phyloP scores from a whole-genome alignment of 2,888 invertebrate genomes.

The Nyleta sp. region DNA sequence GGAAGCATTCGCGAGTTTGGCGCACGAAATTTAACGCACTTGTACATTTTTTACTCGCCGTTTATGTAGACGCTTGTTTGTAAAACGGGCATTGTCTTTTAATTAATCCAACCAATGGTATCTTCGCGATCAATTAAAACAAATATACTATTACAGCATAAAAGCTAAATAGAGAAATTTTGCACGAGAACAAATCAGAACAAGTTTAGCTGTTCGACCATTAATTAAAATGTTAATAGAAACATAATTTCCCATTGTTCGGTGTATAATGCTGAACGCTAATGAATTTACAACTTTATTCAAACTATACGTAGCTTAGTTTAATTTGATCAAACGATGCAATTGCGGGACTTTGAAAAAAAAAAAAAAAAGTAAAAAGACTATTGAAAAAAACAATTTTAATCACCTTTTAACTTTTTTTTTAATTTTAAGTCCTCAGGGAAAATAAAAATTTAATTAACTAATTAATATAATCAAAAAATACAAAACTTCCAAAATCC shows the following conservation, averaged over 20 bases:
- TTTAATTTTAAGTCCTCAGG: too few species aligned
- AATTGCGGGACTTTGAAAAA: not conserved
- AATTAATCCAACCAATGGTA: constrained; percentile 5
- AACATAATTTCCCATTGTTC: constrained; percentile 12
- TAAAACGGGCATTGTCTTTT: not conserved
- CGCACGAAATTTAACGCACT: too few species aligned
- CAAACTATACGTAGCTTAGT: not conserved
- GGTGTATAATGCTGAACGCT: constrained; percentile 5
- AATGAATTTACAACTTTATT: constrained; percentile 27
- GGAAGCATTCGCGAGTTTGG: too few species aligned
- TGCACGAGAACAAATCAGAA: not conserved
- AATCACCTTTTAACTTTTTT: too few species aligned
- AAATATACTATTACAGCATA: constrained; percentile 1
- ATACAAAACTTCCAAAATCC: too few species aligned
- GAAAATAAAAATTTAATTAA: too few species aligned
- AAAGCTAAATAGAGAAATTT: not conserved
- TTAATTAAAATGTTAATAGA: constrained; percentile 26
- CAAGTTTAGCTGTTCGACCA: constrained; percentile 5
- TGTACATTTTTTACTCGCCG: constrained; percentile 7
- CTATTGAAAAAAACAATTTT: too few species aligned
- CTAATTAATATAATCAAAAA: too few species aligned
- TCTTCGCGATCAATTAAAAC: not conserved
- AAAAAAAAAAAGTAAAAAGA: too few species aligned
- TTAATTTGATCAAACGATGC: constrained; percentile 5
- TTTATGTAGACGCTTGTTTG: not conserved